A percentile compares a stretch with the other conserved stretches of the same genome.
These are phyloP conservation scores for Drepanosiphum platanoidis DNA, from an alignment of 2,888 invertebrate species.

Conservation along the genomic window DNA sequence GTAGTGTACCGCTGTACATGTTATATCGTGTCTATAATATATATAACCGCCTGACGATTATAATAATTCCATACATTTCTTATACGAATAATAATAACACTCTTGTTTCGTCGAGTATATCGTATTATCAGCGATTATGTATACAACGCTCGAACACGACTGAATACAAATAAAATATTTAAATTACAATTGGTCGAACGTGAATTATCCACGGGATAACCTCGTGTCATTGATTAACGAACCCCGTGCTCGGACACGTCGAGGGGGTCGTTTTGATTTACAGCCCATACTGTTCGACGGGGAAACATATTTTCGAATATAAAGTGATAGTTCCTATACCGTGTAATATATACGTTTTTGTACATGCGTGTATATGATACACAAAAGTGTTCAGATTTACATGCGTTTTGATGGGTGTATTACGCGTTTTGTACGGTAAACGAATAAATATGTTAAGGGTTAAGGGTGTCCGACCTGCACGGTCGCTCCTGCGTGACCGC, in stretches of 20 bases:
- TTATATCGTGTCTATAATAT: too few relatives aligned
- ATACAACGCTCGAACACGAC: slow-evolving; percentile 1
- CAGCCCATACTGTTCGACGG: slow-evolving; percentile 34
- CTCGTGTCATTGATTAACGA: slow-evolving; percentile 58
- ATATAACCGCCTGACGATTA: too few relatives aligned
- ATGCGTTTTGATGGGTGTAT: slow-evolving; percentile 32
- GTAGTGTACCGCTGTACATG: not conserved
- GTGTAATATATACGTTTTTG: not conserved
- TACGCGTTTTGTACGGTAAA: slow-evolving; percentile 23
- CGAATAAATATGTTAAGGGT: slow-evolving; percentile 9
- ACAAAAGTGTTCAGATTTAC: not conserved
- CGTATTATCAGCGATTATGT: slow-evolving; percentile 4
- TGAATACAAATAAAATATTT: slow-evolving; percentile 41
- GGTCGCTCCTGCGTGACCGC: not conserved
- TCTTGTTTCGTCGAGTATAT: not conserved
- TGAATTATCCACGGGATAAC: slow-evolving; percentile 55
- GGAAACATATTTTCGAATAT: slow-evolving; percentile 36
- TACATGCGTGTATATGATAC: not conserved
- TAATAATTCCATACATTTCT: too few relatives aligned
- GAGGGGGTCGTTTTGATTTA: slow-evolving; percentile 58
- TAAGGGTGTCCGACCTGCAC: not conserved
- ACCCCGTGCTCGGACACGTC: slow-evolving; percentile 50
- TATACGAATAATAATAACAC: not conserved
- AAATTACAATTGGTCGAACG: slow-evolving; percentile 46
- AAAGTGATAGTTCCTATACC: not conserved